phyloP scores from a whole-genome alignment of 2,888 invertebrate genomes.

The Drosophila parthenogenetica region DNA sequence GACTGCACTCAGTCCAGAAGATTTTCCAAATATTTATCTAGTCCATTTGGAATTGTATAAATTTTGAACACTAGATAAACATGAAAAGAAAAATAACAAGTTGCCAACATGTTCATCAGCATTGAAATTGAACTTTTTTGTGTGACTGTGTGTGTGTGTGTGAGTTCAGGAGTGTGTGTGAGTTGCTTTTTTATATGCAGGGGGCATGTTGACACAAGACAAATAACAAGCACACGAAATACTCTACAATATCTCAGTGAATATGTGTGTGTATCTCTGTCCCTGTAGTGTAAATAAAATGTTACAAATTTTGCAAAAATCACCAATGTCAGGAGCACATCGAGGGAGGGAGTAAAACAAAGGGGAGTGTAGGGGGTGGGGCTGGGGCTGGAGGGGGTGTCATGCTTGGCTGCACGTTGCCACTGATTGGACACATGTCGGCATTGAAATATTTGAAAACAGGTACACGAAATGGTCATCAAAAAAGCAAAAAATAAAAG shows the following conservation, averaged over 20 bases:
- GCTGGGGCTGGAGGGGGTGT: slow-evolving; percentile 2
- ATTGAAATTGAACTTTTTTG: slow-evolving; percentile 64
- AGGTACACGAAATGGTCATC: slow-evolving; percentile 60
- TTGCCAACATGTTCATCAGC: slow-evolving; percentile 63
- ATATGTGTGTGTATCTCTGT: slow-evolving; percentile 41
- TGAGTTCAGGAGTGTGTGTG: slow-evolving; percentile 4
- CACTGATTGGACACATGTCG: slow-evolving; percentile 78
- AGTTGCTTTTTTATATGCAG: slow-evolving; percentile 71
- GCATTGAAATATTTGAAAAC: slow-evolving; percentile 63
- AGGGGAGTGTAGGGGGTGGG: not conserved
- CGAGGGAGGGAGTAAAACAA: not conserved
- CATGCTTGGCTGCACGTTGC: slow-evolving; percentile 70
- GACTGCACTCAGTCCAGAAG: slow-evolving; percentile 1
- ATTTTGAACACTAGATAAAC: slow-evolving; percentile 70
- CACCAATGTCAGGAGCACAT: not conserved
- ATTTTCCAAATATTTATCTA: slow-evolving; percentile 63
- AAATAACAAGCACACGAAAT: slow-evolving; percentile 54
- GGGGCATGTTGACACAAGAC: slow-evolving; percentile 71
- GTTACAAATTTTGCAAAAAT: slow-evolving; percentile 72
- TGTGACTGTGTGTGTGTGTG: slow-evolving; percentile 1
- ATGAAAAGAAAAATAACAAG: slow-evolving; percentile 65
- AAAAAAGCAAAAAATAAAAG: slow-evolving; percentile 3
- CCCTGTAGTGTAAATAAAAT: slow-evolving; percentile 70
- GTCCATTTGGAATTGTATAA: slow-evolving; percentile 68
- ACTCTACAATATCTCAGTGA: slow-evolving; percentile 8